These are phyloP conservation scores for Wasmannia auropunctata DNA, from an alignment of 1,140 invertebrate genomes.

Conservation along the genomic window DNA sequence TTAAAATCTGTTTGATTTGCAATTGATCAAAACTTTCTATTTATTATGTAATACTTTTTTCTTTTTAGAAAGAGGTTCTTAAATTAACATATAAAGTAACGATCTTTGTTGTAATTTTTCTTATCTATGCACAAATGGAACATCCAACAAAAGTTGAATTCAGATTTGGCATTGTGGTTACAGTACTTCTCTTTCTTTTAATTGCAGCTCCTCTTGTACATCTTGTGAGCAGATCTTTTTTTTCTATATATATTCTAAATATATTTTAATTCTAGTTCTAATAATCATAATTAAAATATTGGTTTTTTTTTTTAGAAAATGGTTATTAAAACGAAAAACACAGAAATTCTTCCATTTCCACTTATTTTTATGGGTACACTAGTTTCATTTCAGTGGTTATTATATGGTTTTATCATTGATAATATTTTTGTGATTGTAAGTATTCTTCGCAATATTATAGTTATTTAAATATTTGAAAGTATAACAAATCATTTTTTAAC, in stretches of 20 bases:
- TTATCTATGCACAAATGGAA: constrained; percentile 88
- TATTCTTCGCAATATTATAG: constrained; percentile 75
- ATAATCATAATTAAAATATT: constrained; percentile 29
- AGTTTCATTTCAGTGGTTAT: constrained; percentile 92
- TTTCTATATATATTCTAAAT: constrained; percentile 50
- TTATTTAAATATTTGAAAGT: constrained; percentile 16
- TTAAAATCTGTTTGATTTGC: constrained; percentile 11
- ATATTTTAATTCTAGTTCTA: constrained; percentile 1
- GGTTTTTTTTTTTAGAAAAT: constrained; percentile 85
- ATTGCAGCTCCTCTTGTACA: constrained; percentile 90
- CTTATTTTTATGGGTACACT: constrained; percentile 92
- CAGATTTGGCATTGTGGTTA: constrained; percentile 90
- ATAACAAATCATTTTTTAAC: constrained; percentile 28
- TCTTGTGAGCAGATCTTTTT: constrained; percentile 86
- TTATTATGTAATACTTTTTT: constrained; percentile 13
- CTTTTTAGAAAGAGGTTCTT: constrained; percentile 73
- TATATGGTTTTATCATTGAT: constrained; percentile 91
- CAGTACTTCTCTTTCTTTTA: constrained; percentile 88
- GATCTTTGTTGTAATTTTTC: constrained; percentile 86
- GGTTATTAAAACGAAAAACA: constrained; percentile 91
- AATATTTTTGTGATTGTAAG: constrained; percentile 92
- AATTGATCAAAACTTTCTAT: not conserved
- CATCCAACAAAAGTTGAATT: constrained; percentile 88
- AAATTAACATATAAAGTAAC: constrained; percentile 83
- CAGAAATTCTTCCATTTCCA: constrained; percentile 92